A percentile compares a stretch with the other conserved stretches of the same genome.
Conservation (phyloP, 2,113 vertebrate species). For the Hemicordylus capensis region DNA sequence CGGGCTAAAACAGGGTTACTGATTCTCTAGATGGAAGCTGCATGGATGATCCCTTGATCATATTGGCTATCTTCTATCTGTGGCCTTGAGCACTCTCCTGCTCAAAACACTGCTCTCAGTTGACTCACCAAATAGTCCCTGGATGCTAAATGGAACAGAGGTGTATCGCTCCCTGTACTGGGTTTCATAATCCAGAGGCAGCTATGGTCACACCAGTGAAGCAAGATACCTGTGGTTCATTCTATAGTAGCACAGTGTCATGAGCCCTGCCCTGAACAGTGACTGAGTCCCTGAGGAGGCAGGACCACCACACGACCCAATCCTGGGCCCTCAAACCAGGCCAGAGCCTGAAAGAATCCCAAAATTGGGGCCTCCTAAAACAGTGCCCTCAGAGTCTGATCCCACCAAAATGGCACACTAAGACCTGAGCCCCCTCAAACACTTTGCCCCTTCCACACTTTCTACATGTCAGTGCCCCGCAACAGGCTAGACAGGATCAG, state of each 20-base stretch:
- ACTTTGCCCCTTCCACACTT: no score
- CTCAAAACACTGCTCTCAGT: background rate
- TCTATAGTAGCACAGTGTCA: background rate
- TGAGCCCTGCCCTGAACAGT: no score
- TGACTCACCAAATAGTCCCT: background rate
- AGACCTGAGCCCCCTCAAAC: no score
- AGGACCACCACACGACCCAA: no score
- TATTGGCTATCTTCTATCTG: background rate
- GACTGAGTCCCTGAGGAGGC: no score
- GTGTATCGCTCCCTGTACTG: fast-evolving
- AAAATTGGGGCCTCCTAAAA: no score
- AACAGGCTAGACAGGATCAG: no score
- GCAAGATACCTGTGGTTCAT: background rate
- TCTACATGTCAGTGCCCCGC: no score
- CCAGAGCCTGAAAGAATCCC: no score
- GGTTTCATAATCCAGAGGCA: background rate
- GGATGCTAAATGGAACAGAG: background rate
- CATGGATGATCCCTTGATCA: background rate
- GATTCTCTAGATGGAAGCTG: background rate
- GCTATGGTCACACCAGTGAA: background rate
- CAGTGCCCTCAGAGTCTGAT: no score
- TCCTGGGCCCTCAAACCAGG: no score
- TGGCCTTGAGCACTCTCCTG: background rate
- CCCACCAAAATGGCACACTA: no score
- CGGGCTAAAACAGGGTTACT: background rate